Evolutionary conservation across 2,888 invertebrate species (phyloP), one percentile per base, ranked within the genome.

Genomic region (Venusia cambrica): DNA sequence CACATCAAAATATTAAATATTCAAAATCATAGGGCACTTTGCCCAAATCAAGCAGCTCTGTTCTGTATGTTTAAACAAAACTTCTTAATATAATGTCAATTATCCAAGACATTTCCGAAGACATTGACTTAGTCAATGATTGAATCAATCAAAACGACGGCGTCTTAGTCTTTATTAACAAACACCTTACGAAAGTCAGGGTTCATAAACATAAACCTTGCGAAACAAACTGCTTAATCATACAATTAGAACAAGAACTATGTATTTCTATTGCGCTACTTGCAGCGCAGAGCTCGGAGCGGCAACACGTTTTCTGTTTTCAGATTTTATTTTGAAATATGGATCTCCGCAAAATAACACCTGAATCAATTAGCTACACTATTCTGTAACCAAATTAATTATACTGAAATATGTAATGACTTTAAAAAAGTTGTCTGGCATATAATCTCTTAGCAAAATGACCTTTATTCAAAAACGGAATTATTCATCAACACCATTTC

Each of bases 141-240:
- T 2, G 12, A 4, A 15, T 24, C 1, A 24, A 32, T 6, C 24
- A 32, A 7, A 22, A 30, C 10, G 22, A 22, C 4, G 30, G 30
- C 1, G 5, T 30, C 1, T 21, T 30, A 4, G 8, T 9, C 1
- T 19, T 9, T 10, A 9, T 20, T 9, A 9, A 5, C 8, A 20
- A 20, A 5, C 3, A 3, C 5, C 10, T 20, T 5, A 4, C 2
- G 2, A 5, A 3, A 8, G 19, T 20, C 2, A 28, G 6, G 2
- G 11, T 19, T 1, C 1, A 8, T 5, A 14, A 28, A 9, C 4
- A n/a, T 1, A 3, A 28, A 1, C 1, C 14, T 19, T 2, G 5
- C 3, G 30, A 30, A 16, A 11, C 16, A 16, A 30, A 16, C 12
- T 21, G 30, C 7, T 4, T 30, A 4, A 5, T 22, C 1, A 6